phyloP scores from a whole-genome alignment of 30 jellyfish, hydroid and myxozoan genomes.

The Hydractinia echinata region DNA sequence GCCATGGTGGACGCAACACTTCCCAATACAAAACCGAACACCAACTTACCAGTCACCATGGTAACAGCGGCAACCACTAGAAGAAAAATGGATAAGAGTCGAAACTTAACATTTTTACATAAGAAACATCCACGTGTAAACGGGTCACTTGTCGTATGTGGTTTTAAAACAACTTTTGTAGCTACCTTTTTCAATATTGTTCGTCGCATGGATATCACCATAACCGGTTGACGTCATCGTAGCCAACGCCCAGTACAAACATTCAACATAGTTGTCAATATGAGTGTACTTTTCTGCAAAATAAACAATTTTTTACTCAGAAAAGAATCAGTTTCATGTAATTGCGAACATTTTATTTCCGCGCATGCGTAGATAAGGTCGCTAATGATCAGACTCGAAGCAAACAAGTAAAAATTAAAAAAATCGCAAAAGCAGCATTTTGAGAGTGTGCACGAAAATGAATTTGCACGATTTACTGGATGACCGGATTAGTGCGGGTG shows the following conservation, averaged over 20 bases:
- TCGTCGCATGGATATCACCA: constrained; percentile 86
- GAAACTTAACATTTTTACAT: background rate
- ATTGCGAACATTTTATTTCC: background rate
- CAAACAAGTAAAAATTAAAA: background rate
- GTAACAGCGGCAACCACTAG: constrained; percentile 35
- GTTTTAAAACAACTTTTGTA: background rate
- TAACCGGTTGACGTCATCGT: constrained; percentile 93
- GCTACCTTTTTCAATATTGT: constrained; percentile 59
- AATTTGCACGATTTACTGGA: no score
- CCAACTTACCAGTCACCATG: constrained; percentile 49
- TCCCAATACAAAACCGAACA: constrained; percentile 73
- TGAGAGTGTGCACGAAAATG: background rate
- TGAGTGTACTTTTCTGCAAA: background rate
- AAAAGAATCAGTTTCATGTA: background rate
- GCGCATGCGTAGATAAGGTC: background rate
- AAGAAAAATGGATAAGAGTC: background rate
- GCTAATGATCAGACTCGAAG: background rate
- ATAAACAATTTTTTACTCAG: background rate
- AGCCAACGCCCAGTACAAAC: constrained; percentile 86
- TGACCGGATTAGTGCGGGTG: no score
- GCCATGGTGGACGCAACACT: constrained; percentile 70
- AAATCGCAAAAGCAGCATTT: background rate
- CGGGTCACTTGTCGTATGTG: no score
- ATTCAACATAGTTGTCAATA: constrained; percentile 41
- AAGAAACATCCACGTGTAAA: background rate